A percentile compares a stretch with the other conserved stretches of the same genome.
Evolutionary conservation across 2,888 invertebrate genomes (phyloP).

Genomic region (Drosophila siamana): DNA sequence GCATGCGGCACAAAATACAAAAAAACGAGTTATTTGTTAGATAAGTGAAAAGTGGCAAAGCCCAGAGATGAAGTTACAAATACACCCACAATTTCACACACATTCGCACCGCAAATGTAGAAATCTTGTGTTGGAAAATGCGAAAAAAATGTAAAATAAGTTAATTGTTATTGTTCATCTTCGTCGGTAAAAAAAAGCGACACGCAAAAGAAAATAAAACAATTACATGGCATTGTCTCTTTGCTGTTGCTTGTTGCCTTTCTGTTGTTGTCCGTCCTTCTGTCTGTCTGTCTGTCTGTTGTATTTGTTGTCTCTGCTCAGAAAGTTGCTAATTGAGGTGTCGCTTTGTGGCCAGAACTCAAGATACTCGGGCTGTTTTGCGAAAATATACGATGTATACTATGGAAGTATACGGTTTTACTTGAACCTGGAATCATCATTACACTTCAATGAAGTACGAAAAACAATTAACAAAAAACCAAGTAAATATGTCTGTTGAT

Average conservation of each 20-base stretch:
- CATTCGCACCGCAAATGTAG: conserved; percentile 17
- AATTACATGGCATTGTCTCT: conserved; percentile 53
- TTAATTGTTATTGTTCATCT: conserved; percentile 52
- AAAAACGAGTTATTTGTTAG: conserved; percentile 38
- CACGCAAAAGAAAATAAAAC: conserved; percentile 34
- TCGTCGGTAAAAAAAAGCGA: conserved; percentile 16
- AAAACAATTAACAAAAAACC: conserved; percentile 6
- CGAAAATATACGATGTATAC: background rate
- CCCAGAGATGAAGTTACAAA: background rate
- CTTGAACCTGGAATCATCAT: conserved; percentile 3
- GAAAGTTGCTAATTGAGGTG: conserved; percentile 15
- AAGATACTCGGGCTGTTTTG: conserved; percentile 3
- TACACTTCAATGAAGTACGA: conserved; percentile 12
- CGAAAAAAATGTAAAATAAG: conserved; percentile 35
- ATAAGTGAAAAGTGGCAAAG: conserved; percentile 41
- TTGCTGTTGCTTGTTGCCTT: background rate
- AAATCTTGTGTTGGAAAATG: conserved; percentile 39
- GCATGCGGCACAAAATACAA: conserved; percentile 50
- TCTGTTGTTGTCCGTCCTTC: background rate
- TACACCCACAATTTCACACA: conserved; percentile 6
- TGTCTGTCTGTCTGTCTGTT: too few species aligned
- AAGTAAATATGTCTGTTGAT: background rate
- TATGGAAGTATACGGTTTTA: conserved; percentile 10
- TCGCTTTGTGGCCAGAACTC: conserved; percentile 13
- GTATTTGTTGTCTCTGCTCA: background rate